Base-by-base conservation (phyloP, 2,888 invertebrate species). In the Chrysolina americana region DNA sequence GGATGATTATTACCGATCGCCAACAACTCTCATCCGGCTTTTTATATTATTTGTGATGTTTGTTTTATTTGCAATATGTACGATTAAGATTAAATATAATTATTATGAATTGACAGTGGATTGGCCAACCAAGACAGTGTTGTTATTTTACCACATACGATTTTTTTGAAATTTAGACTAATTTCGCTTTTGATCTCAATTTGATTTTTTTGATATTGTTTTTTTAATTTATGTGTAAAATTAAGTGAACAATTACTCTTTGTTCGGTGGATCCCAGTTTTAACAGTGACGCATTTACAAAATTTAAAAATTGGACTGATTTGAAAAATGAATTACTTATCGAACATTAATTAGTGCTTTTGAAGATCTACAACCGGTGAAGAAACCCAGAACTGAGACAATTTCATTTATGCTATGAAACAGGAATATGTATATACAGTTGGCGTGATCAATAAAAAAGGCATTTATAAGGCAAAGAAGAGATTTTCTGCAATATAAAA, bases 131-230 rank as follows among this genome's bases (percentile, higher is more conserved):
- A n/a, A 13, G 36, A 59, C 53, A 13, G 28, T 5, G 23, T 56
- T 36, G 15, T 59, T 59, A 11, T 56, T 56, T 17, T 36, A 59
- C 59, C 59, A 36, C 59, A 36, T 36, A 23, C 36, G 59, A 59
- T 59, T 59, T 28, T 59, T 9, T 9, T 28, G 59, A 69, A 62
- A 69, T 69, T 62, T 41, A 41, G 41, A 21, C 41, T 48, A 62
- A 69, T 69, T 62, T 62, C 23, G 23, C 9, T 36, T 59, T 53
- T 68, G 68, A 68, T 68, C 68, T 68, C 68, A 68, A 53, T 68
- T 36, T 68, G 53, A 53, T 53, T 53, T 11, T 53, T 68, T 68
- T 50, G 59, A 36, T 68, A 36, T 53, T 53, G 50, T 65, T 44
- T 28, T 28, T 28, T 53, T 68, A 56, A 56, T 53, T 68, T 68